phyloP scores from a whole-genome alignment of 2,113 vertebrate genomes.

The Varanus komodoensis region DNA sequence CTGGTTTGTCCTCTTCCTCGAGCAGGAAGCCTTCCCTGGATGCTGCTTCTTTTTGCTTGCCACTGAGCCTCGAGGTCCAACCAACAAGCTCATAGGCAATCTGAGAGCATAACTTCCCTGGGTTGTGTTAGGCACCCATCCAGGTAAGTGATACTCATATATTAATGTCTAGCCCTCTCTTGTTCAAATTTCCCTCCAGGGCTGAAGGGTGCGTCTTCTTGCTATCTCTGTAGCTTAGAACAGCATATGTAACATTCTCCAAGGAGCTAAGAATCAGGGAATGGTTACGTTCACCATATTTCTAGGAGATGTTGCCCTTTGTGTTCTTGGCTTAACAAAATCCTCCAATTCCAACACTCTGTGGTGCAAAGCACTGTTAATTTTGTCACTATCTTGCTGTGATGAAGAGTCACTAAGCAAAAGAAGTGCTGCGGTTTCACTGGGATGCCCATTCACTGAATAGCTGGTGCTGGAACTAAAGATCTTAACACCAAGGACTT shows the following conservation, averaged over 20 bases:
- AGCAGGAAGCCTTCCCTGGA: not conserved
- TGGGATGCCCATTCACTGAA: not conserved
- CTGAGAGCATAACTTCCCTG: not conserved
- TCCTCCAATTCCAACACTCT: rapidly evolving
- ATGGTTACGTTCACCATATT: not conserved
- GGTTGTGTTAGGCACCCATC: not conserved
- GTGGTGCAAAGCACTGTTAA: not conserved
- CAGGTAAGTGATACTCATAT: rapidly evolving
- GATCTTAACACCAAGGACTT: slow-evolving; percentile 1
- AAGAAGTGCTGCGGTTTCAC: slow-evolving; percentile 25
- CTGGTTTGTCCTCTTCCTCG: not conserved
- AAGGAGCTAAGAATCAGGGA: not conserved
- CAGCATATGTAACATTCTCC: rapidly evolving
- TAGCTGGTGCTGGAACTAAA: slow-evolving; percentile 2
- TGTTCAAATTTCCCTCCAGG: not conserved
- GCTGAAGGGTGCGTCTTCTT: rapidly evolving
- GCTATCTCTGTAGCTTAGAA: not conserved
- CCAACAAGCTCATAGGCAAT: not conserved
- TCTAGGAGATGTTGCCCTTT: not conserved
- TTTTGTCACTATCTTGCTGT: not conserved
- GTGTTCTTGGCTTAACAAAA: not conserved
- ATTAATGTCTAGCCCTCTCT: rapidly evolving
- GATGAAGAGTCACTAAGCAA: not conserved
- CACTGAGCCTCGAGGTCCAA: not conserved
- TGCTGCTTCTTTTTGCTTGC: not conserved